A percentile compares a stretch with the other conserved stretches of the same genome.
These are phyloP conservation scores for Didymodactylos carnosus DNA, from an alignment of 2,888 invertebrate genomes.

Conservation along the genomic window DNA sequence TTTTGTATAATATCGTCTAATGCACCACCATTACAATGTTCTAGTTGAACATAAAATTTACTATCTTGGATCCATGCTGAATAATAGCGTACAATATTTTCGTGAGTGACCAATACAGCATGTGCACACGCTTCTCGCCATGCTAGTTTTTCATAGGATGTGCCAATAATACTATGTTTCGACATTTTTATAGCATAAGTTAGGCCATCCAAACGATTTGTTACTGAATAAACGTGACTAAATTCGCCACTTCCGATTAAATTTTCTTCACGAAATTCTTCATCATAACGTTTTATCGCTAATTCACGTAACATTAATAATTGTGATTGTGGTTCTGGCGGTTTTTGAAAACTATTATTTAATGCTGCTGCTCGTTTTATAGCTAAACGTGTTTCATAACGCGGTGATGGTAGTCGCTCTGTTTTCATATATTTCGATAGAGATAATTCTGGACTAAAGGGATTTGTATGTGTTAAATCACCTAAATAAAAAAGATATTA, in stretches of 20 bases:
- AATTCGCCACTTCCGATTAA: conserved; percentile 67
- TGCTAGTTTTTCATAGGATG: conserved; percentile 58
- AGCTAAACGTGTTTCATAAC: neutral
- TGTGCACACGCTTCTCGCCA: conserved; percentile 81
- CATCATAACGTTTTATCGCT: conserved; percentile 31
- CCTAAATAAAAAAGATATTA: too few relatives aligned
- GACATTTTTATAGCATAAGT: conserved; percentile 72
- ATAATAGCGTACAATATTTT: conserved; percentile 74
- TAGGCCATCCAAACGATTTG: conserved; percentile 72
- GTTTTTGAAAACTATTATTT: too few relatives aligned
- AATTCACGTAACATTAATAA: neutral
- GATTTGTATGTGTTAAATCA: too few relatives aligned
- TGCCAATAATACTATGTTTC: conserved; percentile 65
- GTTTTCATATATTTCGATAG: neutral
- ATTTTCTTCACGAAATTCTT: conserved; percentile 64
- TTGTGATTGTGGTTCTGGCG: neutral
- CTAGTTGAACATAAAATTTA: conserved; percentile 82
- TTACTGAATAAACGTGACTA: conserved; percentile 65
- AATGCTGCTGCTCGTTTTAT: too few relatives aligned
- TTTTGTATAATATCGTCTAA: conserved; percentile 4
- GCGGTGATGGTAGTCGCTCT: neutral
- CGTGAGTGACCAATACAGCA: conserved; percentile 69
- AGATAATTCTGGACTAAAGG: neutral
- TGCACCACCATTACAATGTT: conserved; percentile 62
- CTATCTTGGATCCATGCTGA: conserved; percentile 81